Evolutionary conservation across 2,113 vertebrate species (phyloP), one percentile per base, ranked within the genome.

Genomic region (Scophthalmus maximus): DNA sequence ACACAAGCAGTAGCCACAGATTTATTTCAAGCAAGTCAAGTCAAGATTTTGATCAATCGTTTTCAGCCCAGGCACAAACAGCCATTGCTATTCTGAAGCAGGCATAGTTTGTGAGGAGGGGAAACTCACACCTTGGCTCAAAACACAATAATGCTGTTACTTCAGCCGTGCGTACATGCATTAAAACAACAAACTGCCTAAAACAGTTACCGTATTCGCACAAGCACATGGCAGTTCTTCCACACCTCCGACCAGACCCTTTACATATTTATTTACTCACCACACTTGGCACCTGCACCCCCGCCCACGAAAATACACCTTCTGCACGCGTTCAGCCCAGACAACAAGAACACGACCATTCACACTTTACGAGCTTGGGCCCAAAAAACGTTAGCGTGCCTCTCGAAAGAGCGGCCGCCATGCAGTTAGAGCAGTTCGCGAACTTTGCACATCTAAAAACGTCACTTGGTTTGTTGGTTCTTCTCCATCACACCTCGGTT

Each of bases 211-310:
- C 8, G 3, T 58, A 36, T 73, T 80, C 27, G 50, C 51, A 46
- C 70, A 46, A 27, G n/a, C 60, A 63, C 68, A 50, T 26, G 61
- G 68, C 74, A 30, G 67, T 77, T 77, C 57, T 77, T 84, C 85
- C 76, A 90, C 91, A 90, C 89, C 85, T 89, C 57, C 42, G 36
- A 79, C 76, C 86, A 92, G 89, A 86, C 72, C 71, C 66, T 68
- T 73, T 76, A 69, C 78, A 73, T 90, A 83, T 91, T 73, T 90
- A 84, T 91, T 91, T 86, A 84, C 83, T 85, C 73, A 80, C 84
- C 76, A 83, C 87, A 87, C 76, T 85, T 88, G 67, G 73, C 89
- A 88, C 81, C 83, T 84, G 82, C 79, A 66, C 70, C 73, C 72
- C 69, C 85, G 22, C 70, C 83, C 85, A 78, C 58, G 6, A 81